Percentiles rank a stretch among this genome's conserved stretches.
Conservation (phyloP, 2,797 vertebrate genomes). For the Gephyroberyx darwinii region DNA sequence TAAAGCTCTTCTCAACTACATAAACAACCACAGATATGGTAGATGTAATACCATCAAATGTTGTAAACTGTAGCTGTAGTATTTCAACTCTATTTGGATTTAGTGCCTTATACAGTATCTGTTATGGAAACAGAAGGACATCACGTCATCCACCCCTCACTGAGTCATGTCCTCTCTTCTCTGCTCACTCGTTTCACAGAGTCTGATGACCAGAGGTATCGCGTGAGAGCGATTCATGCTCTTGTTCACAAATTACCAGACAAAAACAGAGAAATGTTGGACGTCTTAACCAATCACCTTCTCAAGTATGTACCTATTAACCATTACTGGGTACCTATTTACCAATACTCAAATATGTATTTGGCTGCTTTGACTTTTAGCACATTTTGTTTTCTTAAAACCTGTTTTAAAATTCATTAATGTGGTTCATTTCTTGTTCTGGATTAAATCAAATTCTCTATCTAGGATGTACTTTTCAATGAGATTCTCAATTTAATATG, state of each 20-base stretch:
- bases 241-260: constrained; percentile 93
- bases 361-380: neutral
- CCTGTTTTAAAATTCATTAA: neutral
- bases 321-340: neutral
- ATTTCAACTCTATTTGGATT: constrained; percentile 5
- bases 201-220: constrained; percentile 96
- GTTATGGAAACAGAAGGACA: neutral
- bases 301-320: constrained; percentile 83
- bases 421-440: no score
- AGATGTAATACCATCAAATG: neutral
- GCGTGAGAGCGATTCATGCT: constrained; percentile 94
- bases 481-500: no score
- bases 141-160: neutral
- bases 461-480: no score
- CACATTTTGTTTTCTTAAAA: neutral
- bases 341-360: neutral
- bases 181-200: constrained; percentile 79
- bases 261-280: constrained; percentile 95
- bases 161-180: neutral
- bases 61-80: neutral
- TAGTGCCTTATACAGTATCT: neutral
- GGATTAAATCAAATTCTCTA: no score
- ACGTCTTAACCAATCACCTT: constrained; percentile 94
- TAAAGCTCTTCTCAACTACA: neutral
- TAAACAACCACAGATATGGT: neutral